phyloP scores from a whole-genome alignment of 2,888 invertebrate genomes.

The Trissolcus brochymenae region DNA sequence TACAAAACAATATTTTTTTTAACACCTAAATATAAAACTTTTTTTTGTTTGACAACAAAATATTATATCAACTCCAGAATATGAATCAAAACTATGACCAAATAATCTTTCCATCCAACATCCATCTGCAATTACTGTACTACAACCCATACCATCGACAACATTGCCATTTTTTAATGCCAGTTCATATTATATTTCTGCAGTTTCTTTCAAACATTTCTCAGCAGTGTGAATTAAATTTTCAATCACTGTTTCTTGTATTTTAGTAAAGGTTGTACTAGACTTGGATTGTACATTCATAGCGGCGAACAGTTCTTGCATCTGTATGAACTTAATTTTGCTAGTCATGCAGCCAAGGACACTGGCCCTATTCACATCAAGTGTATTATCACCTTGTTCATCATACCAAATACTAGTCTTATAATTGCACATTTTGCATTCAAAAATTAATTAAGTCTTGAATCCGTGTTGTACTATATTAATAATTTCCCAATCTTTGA shows the following conservation, averaged over 20 bases:
- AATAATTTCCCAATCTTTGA: too few species aligned
- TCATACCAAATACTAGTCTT: too few species aligned
- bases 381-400: too few species aligned
- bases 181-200: not conserved
- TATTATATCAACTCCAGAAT: not conserved
- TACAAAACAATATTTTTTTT: not conserved
- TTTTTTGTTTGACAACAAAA: not conserved
- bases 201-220: not conserved
- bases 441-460: too few species aligned
- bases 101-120: not conserved
- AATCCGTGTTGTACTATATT: too few species aligned
- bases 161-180: not conserved
- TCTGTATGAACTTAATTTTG: not conserved
- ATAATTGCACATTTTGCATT: too few species aligned
- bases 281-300: not conserved
- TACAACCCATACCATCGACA: not conserved
- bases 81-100: constrained; percentile 1
- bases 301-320: not conserved
- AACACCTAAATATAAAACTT: not conserved
- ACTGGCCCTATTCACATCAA: too few species aligned
- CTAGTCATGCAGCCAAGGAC: not conserved
- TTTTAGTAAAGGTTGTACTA: not conserved
- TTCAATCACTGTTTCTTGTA: not conserved
- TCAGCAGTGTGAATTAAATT: constrained; percentile 2
- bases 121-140: not conserved